phyloP scores from a whole-genome alignment of 2,113 vertebrate genomes.

The Peucedramus taeniatus region DNA sequence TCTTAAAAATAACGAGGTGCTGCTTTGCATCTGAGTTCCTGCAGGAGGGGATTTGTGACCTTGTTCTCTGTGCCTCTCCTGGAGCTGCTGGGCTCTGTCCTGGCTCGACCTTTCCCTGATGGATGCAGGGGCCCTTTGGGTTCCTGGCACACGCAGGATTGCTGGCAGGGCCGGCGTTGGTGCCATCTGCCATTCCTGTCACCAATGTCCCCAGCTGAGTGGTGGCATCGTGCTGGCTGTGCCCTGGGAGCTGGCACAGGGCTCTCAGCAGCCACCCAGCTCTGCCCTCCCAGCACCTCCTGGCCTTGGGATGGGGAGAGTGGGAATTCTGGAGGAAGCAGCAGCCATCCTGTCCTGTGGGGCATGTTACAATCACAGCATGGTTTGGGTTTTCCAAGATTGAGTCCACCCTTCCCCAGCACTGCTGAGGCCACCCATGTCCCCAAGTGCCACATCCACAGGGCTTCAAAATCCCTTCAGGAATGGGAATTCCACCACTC shows the following conservation, averaged over 20 bases:
- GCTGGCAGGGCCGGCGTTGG: fast-evolving
- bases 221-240: fast-evolving
- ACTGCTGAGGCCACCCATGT: background rate
- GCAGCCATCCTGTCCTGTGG: background rate
- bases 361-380: fast-evolving
- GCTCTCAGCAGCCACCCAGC: fast-evolving
- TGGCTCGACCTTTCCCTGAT: background rate
- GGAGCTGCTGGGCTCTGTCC: background rate
- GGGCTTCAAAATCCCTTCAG: background rate
- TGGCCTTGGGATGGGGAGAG: background rate
- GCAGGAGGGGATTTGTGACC: background rate
- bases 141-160: background rate
- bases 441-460: background rate
- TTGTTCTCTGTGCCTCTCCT: background rate
- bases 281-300: background rate
- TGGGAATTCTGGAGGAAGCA: background rate
- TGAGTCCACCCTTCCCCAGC: background rate
- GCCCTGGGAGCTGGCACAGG: background rate
- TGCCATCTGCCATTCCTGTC: background rate
- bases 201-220: background rate
- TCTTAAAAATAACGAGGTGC: fast-evolving
- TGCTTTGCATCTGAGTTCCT: background rate
- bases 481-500: background rate
- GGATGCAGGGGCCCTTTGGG: background rate
- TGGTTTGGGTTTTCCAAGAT: fast-evolving